Evolutionary conservation across 2,888 invertebrate species (phyloP), one percentile per base, ranked within the genome.

Genomic region (Penaeus monodon): DNA sequence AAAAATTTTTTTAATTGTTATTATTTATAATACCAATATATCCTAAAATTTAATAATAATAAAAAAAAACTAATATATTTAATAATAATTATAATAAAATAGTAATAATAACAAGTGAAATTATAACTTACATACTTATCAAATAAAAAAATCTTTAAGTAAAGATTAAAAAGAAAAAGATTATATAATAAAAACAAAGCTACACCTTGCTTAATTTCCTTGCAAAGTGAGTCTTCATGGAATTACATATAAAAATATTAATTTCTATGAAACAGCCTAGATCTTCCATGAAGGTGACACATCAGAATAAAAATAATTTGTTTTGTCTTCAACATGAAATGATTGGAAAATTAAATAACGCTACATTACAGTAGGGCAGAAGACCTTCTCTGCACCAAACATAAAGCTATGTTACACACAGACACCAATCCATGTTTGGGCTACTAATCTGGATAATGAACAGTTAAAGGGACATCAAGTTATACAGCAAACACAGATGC

Each of bases 321-420:
- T 81, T 68, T 24, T 65, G n/a, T 38, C n/a, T 66, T 44, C 57
- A 66, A 68, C 65, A 57, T 81, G n/a, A 49, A 44, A 49, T 49
- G 49, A 27, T 81, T 49, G 49, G 66, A 44, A 68, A 77, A 49
- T 49, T 49, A 77, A 77, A 80, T 24, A 80, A 80, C 14, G 63
- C 66, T 65, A 80, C 33, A 65, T 38, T 80, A 80, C 63, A 80
- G 80, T 64, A 24, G 70, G 70, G 64, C 57, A 57, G 73, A 68
- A 57, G 49, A 44, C 68, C 24, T 79, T 33, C 63, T 74, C 78
- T 78, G 68, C 84, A 49, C 78, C 49, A 44, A 84, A 84, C 84
- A 84, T 68, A 84, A 84, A 81, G 68, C 81, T 81, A 81, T 70
- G 66, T 73, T 82, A 82, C 82, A 82, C 63, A 81, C 81, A 82